Conservation (phyloP, 2,113 vertebrate species). For the Coracopsis vasa region DNA sequence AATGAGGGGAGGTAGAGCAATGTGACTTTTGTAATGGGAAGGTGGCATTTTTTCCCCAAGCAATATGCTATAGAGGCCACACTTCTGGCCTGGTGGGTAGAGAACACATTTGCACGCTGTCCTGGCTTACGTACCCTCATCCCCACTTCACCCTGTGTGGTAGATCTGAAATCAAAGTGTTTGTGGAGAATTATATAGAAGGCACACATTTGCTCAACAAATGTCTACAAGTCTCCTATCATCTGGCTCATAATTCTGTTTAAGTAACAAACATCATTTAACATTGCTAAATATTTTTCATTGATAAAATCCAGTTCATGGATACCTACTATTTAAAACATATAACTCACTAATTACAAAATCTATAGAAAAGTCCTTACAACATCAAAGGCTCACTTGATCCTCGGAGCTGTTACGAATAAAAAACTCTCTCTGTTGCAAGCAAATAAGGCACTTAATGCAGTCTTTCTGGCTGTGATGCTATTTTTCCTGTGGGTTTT, state of each 20-base stretch:
- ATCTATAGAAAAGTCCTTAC: constrained; percentile 72
- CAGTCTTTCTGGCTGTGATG: constrained; percentile 61
- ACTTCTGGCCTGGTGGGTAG: background rate
- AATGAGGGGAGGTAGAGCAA: background rate
- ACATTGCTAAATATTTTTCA: constrained; percentile 62
- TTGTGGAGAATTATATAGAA: constrained; percentile 1
- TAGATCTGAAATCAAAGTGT: background rate
- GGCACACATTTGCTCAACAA: background rate
- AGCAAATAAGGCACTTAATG: constrained; percentile 75
- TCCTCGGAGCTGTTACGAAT: constrained; percentile 67
- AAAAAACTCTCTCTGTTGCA: constrained; percentile 64
- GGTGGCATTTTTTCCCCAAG: background rate
- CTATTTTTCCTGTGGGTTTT: constrained; percentile 74
- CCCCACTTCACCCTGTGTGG: background rate
- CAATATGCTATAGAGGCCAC: background rate
- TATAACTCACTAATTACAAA: constrained; percentile 74
- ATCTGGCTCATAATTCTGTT: constrained; percentile 19
- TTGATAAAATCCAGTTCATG: constrained; percentile 52
- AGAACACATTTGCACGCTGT: background rate
- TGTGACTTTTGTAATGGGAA: background rate
- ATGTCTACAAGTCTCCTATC: background rate
- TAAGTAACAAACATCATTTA: constrained; percentile 42
- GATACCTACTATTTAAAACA: constrained; percentile 65
- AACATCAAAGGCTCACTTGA: constrained; percentile 70
- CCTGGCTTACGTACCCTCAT: background rate